phyloP scores from a whole-genome alignment of 2,797 vertebrate species.

The Merluccius polli region DNA sequence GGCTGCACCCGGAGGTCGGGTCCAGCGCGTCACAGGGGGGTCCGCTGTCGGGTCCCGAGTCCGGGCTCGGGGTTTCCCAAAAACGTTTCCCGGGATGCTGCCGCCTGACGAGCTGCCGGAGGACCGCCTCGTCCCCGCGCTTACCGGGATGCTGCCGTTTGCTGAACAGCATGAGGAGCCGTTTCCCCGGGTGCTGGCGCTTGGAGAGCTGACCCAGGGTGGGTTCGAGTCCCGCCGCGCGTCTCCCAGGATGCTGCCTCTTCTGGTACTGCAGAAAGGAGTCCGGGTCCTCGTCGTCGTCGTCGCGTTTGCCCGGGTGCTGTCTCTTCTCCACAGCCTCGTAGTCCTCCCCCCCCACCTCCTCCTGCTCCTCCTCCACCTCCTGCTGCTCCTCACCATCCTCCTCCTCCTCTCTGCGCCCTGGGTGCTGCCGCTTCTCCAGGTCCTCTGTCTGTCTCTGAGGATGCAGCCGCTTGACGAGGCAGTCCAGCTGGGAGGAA shows the following conservation, averaged over 20 bases:
- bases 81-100: slow-evolving; percentile 85
- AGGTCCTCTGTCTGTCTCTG: slow-evolving; percentile 61
- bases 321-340: slow-evolving; percentile 74
- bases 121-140: slow-evolving; percentile 58
- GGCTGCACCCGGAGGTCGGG: slow-evolving; percentile 65
- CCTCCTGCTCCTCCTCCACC: neutral
- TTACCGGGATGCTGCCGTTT: slow-evolving; percentile 78
- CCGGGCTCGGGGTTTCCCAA: slow-evolving; percentile 67
- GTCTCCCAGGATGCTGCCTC: slow-evolving; percentile 82
- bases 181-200: slow-evolving; percentile 82
- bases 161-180: slow-evolving; percentile 63
- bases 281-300: slow-evolving; percentile 60
- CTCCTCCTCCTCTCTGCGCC: slow-evolving; percentile 71
- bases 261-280: slow-evolving; percentile 65
- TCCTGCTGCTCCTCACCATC: slow-evolving; percentile 51
- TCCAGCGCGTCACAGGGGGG: slow-evolving; percentile 75
- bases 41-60: slow-evolving; percentile 60
- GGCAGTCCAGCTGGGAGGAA: slow-evolving; percentile 63
- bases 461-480: slow-evolving; percentile 82
- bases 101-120: slow-evolving; percentile 71
- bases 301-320: slow-evolving; percentile 77
- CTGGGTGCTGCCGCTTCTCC: slow-evolving; percentile 80
- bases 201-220: slow-evolving; percentile 74
- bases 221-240: no score
- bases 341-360: slow-evolving; percentile 15